Conservation (phyloP, 2,888 invertebrate species). For the Trissolcus brochymenae region DNA sequence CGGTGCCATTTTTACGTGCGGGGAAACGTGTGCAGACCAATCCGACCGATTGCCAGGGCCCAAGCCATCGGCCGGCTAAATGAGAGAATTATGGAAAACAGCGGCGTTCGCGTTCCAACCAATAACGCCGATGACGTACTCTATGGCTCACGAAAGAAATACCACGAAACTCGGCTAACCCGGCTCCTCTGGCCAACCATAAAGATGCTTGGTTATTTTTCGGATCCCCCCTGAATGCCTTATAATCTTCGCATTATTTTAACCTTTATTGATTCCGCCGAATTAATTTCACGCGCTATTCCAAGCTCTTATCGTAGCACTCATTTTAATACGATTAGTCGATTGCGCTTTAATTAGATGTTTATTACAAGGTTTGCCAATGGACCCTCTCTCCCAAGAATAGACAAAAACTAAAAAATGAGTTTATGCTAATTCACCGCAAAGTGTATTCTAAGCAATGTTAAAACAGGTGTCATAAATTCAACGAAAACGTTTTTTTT, state of each 20-base stretch:
- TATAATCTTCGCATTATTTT: conserved; percentile 30
- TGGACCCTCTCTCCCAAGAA: no score
- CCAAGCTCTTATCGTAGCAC: conserved; percentile 23
- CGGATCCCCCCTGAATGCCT: not conserved
- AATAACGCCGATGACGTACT: conserved; percentile 43
- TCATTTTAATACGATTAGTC: conserved; percentile 19
- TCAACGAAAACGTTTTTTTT: no score
- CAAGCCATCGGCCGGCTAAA: conserved; percentile 64
- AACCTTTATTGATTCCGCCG: conserved; percentile 31
- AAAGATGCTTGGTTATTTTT: conserved; percentile 1
- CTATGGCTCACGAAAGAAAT: conserved; percentile 12
- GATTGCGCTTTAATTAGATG: conserved; percentile 26
- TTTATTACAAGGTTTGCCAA: conserved; percentile 2
- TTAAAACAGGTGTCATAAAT: no score
- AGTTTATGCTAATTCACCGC: no score
- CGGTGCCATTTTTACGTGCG: conserved; percentile 49
- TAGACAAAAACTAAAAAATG: no score
- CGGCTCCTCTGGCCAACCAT: not conserved
- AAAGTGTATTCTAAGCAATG: no score
- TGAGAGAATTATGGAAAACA: conserved; percentile 70
- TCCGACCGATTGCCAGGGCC: conserved; percentile 57
- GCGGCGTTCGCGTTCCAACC: conserved; percentile 47
- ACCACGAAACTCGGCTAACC: conserved; percentile 19
- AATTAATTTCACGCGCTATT: conserved; percentile 31
- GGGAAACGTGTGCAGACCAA: conserved; percentile 62